phyloP scores from a whole-genome alignment of 2,888 invertebrate genomes.

The Yponomeuta cagnagella region DNA sequence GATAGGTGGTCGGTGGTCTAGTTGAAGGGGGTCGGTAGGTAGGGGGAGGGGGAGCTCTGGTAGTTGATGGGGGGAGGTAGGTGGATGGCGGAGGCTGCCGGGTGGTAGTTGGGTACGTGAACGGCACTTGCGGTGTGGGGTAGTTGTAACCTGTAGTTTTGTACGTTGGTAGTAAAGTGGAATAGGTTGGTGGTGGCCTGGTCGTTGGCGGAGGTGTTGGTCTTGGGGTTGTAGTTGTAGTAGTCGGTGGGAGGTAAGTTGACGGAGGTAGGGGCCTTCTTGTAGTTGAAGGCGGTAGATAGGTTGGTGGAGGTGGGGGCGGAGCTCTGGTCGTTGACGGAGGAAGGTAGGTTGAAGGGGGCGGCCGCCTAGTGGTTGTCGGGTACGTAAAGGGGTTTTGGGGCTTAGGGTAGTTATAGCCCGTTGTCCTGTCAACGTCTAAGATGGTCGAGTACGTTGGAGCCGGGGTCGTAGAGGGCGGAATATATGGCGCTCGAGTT shows the following conservation, averaged over 20 bases:
- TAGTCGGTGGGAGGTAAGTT: slow-evolving; percentile 19
- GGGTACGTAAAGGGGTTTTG: slow-evolving; percentile 42
- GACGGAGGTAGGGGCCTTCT: slow-evolving; percentile 13
- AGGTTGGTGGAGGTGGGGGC: slow-evolving; percentile 23
- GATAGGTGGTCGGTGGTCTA: slow-evolving; percentile 19
- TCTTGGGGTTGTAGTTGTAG: slow-evolving; percentile 16
- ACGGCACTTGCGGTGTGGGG: slow-evolving; percentile 26
- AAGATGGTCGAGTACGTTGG: slow-evolving; percentile 30
- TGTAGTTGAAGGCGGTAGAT: slow-evolving; percentile 19
- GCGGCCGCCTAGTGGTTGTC: slow-evolving; percentile 25
- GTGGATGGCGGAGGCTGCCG: slow-evolving; percentile 14
- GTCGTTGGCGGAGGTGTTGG: slow-evolving; percentile 19
- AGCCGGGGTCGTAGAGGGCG: slow-evolving; percentile 26
- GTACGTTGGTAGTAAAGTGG: slow-evolving; percentile 10
- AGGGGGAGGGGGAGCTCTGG: slow-evolving; percentile 22
- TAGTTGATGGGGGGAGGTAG: slow-evolving; percentile 10
- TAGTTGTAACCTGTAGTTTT: slow-evolving; percentile 18
- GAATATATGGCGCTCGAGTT: slow-evolving; percentile 22
- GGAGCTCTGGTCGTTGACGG: slow-evolving; percentile 19
- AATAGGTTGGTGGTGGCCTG: slow-evolving; percentile 8
- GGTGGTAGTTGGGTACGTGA: slow-evolving; percentile 26
- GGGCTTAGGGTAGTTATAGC: slow-evolving; percentile 40
- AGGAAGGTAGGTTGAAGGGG: slow-evolving; percentile 20
- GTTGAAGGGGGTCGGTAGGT: slow-evolving; percentile 15
- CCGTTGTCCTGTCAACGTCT: slow-evolving; percentile 35